Base-by-base conservation (phyloP, 1,140 invertebrate genomes). In the Drosophila serrata region DNA sequence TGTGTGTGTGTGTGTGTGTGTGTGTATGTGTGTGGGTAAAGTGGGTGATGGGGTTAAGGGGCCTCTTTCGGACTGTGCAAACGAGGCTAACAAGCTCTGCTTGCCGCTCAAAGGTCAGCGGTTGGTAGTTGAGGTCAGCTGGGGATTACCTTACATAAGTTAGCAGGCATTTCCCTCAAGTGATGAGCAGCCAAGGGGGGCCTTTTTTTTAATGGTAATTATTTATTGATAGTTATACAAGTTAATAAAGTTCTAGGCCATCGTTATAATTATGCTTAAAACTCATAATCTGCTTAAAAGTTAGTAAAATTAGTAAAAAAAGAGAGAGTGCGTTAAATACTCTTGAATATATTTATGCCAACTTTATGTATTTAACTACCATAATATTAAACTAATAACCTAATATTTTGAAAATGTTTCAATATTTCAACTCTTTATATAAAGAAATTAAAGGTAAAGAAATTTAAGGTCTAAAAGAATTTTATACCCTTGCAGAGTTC, bases 21-120 rank as follows among this genome's bases (percentile, higher is more conserved):
- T 24, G 24, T 24, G 4, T 24, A 24, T 24, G 24, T 4, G 2
- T 24, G 24, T 24, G 37, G 63, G 67, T 42, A 59, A n/a, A n/a
- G 24, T 17, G 27, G 49, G 49, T 33, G 49, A 13, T 51, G 49
- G 49, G 48, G 48, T 33, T 33, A 55, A 15, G 49, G 49, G 49
- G 49, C 31, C 17, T 78, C 22, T 69, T 78, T 57, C 62, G 56
- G 56, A 35, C 67, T 48, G 22, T 72, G n/a, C 17, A 81, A 85
- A 80, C 60, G 61, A 65, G 62, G 81, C 81, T 70, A 82, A 80
- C 81, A 84, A 84, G 76, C 76, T 67, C 62, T 37, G 37, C 37
- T 43, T n/a, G 22, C 65, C 22, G 68, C 46, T 49, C 53, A 76
- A 72, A 72, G 68, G 43, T 40, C 43, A 72, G 68, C 51, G 65